These are phyloP conservation scores for Villa cingulata DNA, from an alignment of 2,888 invertebrate species.

Conservation along the genomic window DNA sequence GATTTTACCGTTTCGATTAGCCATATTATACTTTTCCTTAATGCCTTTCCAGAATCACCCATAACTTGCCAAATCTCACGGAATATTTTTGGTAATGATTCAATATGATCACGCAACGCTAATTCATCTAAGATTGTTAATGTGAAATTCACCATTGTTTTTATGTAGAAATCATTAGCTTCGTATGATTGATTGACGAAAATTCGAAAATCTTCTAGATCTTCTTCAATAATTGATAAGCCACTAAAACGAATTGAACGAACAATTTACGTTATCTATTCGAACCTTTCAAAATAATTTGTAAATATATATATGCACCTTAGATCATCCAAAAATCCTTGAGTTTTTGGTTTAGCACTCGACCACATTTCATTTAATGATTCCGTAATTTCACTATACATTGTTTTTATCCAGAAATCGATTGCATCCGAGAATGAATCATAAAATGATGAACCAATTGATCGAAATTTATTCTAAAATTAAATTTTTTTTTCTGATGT, in stretches of 20 bases:
- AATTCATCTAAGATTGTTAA: constrained; percentile 62
- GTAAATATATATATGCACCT: no score
- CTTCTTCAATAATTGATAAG: constrained; percentile 51
- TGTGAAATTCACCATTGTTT: constrained; percentile 57
- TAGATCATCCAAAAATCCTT: constrained; percentile 58
- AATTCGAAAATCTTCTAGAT: constrained; percentile 43
- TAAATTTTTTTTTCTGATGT: neutral
- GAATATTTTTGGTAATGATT: constrained; percentile 64
- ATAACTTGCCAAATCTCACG: constrained; percentile 74
- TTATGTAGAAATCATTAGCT: constrained; percentile 71
- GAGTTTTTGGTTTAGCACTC: constrained; percentile 56
- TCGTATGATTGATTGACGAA: constrained; percentile 66
- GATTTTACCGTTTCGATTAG: constrained; percentile 48
- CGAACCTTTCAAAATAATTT: no score
- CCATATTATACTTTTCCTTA: constrained; percentile 61
- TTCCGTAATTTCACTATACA: constrained; percentile 55
- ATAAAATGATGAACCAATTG: constrained; percentile 37
- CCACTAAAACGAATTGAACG: constrained; percentile 25
- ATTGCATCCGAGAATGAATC: constrained; percentile 39
- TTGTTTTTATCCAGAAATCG: constrained; percentile 51
- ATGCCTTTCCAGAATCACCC: constrained; percentile 69
- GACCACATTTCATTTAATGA: constrained; percentile 58
- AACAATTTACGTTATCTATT: no score
- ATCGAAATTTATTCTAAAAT: constrained; percentile 35
- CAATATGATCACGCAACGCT: constrained; percentile 60